Percentiles rank a stretch among this genome's conserved stretches.
phyloP scores from a whole-genome alignment of 2,888 invertebrate species.

The Leptogaster cylindrica region DNA sequence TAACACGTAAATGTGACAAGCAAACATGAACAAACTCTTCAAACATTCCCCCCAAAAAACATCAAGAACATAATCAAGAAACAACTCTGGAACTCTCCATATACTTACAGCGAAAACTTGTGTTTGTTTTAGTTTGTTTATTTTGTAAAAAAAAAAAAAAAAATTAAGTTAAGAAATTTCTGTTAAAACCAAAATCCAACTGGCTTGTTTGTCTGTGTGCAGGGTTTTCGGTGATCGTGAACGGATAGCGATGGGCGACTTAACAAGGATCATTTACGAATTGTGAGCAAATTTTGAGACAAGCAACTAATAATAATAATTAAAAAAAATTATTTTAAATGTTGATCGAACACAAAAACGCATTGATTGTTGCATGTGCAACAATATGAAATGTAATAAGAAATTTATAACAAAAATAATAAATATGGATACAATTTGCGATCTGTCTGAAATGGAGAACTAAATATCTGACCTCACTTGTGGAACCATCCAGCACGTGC shows the following conservation, averaged over 20 bases:
- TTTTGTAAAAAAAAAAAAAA: conserved; percentile 47
- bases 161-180: conserved; percentile 52
- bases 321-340: conserved; percentile 1
- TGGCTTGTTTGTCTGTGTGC: conserved; percentile 69
- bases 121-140: conserved; percentile 29
- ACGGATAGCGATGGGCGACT: conserved; percentile 52
- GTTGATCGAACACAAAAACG: not conserved
- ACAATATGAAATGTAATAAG: not conserved
- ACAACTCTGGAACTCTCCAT: conserved; percentile 2
- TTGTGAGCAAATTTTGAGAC: too few relatives aligned
- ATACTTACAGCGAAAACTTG: conserved; percentile 6
- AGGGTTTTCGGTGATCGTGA: conserved; percentile 62
- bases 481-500: not conserved
- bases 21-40: conserved; percentile 17
- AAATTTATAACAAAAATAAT: conserved; percentile 1
- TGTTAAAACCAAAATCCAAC: conserved; percentile 55
- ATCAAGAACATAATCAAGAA: not conserved
- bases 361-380: not conserved
- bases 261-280: too few relatives aligned
- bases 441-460: too few relatives aligned
- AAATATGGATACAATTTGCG: too few relatives aligned
- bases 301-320: not conserved
- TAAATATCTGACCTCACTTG: too few relatives aligned
- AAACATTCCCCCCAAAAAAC: conserved; percentile 2
- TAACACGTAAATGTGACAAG: conserved; percentile 10